phyloP scores from a whole-genome alignment of 2,113 vertebrate species.

The Oreochromis spilurus region DNA sequence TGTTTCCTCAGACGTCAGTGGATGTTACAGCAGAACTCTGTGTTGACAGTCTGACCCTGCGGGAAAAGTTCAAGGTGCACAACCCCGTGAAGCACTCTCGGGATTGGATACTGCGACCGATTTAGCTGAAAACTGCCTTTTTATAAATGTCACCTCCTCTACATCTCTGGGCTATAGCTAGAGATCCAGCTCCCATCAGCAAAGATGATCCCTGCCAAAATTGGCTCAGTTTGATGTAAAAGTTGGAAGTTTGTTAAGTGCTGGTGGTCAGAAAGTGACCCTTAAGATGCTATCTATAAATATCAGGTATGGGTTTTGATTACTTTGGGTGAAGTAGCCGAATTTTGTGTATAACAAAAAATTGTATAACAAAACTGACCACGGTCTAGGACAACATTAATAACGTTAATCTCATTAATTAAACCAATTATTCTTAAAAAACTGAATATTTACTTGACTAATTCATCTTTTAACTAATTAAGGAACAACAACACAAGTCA shows the following conservation, averaged over 20 bases:
- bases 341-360: not conserved
- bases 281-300: not conserved
- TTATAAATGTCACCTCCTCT: not conserved
- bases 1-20: not conserved
- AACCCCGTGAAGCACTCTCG: not conserved
- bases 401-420: not conserved
- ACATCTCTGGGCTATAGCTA: not conserved
- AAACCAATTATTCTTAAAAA: not conserved
- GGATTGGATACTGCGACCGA: not conserved
- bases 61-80: not conserved
- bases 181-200: not conserved
- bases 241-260: not conserved
- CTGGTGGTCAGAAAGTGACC: not conserved
- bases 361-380: not conserved
- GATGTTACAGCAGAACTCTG: not conserved
- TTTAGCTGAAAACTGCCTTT: not conserved
- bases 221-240: not conserved
- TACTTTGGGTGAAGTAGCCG: not conserved
- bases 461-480: not conserved
- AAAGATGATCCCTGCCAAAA: not conserved
- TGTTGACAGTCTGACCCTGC: not conserved
- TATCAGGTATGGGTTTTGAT: not conserved
- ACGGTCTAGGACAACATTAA: not conserved
- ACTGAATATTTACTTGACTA: not conserved
- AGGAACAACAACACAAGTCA: not conserved